Conservation (phyloP, 2,888 invertebrate species). For the Drosophila prolongata region DNA sequence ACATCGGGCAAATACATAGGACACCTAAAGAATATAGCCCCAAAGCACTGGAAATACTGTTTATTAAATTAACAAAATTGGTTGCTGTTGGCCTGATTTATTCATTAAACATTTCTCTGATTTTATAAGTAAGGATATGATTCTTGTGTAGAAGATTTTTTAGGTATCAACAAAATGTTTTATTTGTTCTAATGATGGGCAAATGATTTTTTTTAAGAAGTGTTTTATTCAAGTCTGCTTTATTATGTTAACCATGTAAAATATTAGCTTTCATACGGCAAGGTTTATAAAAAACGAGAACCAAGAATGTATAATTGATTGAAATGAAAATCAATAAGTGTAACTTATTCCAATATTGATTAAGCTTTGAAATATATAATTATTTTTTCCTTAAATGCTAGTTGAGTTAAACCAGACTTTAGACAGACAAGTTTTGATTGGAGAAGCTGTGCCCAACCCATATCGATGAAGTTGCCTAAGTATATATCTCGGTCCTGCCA, state of each 20-base stretch:
- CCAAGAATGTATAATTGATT: no score
- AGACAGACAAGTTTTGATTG: not conserved
- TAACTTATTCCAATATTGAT: no score
- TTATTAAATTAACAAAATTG: slow-evolving; percentile 11
- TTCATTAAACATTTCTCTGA: not conserved
- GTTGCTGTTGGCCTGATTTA: slow-evolving; percentile 20
- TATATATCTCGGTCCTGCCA: not conserved
- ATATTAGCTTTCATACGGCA: no score
- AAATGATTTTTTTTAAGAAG: no score
- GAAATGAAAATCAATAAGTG: no score
- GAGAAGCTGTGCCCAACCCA: slow-evolving; percentile 1
- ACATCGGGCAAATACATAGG: not conserved
- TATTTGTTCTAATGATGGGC: no score
- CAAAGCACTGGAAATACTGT: not conserved
- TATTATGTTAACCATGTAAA: no score
- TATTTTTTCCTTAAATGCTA: not conserved
- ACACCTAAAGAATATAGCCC: not conserved
- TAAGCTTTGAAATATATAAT: not conserved
- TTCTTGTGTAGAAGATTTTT: no score
- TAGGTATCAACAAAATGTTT: no score
- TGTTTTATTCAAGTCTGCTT: no score
- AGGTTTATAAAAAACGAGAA: no score
- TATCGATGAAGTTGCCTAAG: not conserved
- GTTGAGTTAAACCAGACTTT: not conserved
- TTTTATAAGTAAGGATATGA: not conserved